Conservation (phyloP, 2,888 invertebrate species). For the Chydorus sphaericus region DNA sequence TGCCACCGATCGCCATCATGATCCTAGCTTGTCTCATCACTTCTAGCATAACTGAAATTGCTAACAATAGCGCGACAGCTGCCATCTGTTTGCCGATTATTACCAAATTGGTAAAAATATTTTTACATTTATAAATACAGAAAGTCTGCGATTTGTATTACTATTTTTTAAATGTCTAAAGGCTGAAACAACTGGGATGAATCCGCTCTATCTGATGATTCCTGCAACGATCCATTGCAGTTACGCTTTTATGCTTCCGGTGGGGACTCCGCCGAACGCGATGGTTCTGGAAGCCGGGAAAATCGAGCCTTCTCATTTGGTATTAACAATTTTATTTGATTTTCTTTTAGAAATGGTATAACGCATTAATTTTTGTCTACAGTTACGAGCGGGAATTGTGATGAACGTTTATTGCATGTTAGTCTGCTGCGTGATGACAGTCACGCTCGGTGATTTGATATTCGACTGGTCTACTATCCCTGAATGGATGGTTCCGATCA, state of each 20-base stretch:
- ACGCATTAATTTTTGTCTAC: constrained; percentile 18
- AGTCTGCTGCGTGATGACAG: constrained; percentile 52
- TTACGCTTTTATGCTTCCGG: constrained; percentile 35
- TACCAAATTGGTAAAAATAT: constrained; percentile 22
- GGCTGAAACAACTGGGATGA: constrained; percentile 22
- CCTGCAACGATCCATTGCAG: constrained; percentile 28
- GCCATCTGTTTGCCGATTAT: constrained; percentile 29
- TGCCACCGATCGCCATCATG: constrained; percentile 25
- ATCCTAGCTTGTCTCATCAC: constrained; percentile 26
- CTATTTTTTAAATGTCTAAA: too few species aligned
- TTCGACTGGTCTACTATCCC: constrained; percentile 48
- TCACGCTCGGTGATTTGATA: constrained; percentile 55
- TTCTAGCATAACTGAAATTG: constrained; percentile 31
- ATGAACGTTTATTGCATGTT: constrained; percentile 58
- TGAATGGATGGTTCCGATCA: too few species aligned
- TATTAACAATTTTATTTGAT: too few species aligned
- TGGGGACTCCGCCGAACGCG: constrained; percentile 42
- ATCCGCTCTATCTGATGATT: constrained; percentile 29
- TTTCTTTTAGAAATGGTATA: too few species aligned
- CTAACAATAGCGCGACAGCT: constrained; percentile 32
- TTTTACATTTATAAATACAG: too few species aligned
- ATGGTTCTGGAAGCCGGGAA: constrained; percentile 25
- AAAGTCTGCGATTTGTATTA: too few species aligned
- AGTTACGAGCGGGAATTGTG: constrained; percentile 59
- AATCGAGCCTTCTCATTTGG: not conserved